A percentile compares a stretch with the other conserved stretches of the same genome.
Evolutionary conservation across 2,113 vertebrate genomes (phyloP).

Genomic region (Labeo rohita): DNA sequence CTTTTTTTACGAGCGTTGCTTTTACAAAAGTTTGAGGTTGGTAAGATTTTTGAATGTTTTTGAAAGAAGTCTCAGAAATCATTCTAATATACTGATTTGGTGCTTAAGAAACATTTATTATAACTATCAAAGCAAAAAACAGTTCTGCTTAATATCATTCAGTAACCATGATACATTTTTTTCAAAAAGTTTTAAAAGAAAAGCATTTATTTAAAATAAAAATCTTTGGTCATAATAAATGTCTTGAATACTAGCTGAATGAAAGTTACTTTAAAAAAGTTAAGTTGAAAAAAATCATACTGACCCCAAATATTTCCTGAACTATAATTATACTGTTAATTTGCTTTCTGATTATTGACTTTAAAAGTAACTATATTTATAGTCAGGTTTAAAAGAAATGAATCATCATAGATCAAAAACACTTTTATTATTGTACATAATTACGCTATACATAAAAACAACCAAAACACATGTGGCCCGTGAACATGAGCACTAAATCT

Average conservation of each 20-base stretch:
- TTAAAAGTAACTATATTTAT: not conserved
- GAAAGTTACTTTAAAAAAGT: too few species aligned
- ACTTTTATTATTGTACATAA: not conserved
- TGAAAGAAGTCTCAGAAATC: not conserved
- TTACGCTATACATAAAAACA: not conserved
- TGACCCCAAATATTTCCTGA: too few species aligned
- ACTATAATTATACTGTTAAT: too few species aligned
- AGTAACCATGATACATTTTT: not conserved
- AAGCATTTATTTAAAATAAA: not conserved
- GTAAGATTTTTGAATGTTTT: not conserved
- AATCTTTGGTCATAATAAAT: not conserved
- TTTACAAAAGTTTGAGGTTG: not conserved
- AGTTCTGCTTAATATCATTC: not conserved
- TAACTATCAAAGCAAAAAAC: not conserved
- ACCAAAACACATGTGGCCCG: not conserved
- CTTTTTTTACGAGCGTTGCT: too few species aligned
- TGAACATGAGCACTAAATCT: slow-evolving; percentile 10
- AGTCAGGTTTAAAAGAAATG: not conserved
- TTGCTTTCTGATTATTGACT: not conserved
- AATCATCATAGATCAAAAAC: not conserved
- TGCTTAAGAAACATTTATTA: not conserved
- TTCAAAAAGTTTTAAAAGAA: too few species aligned
- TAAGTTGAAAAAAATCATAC: too few species aligned
- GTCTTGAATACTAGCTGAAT: not conserved
- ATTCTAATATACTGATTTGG: not conserved